Evolutionary conservation across 2,797 vertebrate genomes (phyloP), one percentile per base, ranked within the genome.

Genomic region (Pseudomugil gertrudae): DNA sequence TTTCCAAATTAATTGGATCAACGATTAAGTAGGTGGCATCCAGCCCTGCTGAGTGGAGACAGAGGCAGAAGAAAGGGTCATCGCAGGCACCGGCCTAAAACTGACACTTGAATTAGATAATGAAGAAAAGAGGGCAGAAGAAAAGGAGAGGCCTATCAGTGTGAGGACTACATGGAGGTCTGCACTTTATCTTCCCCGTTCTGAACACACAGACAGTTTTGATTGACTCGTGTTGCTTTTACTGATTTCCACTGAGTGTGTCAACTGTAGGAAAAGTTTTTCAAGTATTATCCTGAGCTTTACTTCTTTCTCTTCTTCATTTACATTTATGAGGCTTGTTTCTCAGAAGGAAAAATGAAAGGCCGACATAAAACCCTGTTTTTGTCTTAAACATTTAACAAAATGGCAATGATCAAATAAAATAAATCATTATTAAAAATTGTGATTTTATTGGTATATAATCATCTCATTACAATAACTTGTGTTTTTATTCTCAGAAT

Each of bases 1-100:
- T 83, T 69, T 74, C 77, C 76, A 92, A 93, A 93, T 93, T 93
- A 94, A 94, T 94, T 94, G 91, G 92, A 93, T 92, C 90, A 92
- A 87, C 90, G 90, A 92, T 93, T 93, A 92, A 93, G 87, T 88
- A 82, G 84, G 87, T 90, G 91, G 88, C 86, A 84, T 86, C 76
- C 78, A 73, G 48, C 88, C 92, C 91, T 66, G 59, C 82, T 53
- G 89, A 77, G 87, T 85, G 79, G 83, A 92, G 89, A 94, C 93
- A 94, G 92, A 70, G 55, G 65, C 27, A 27, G 72, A 74, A 87
- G 66, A 80, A 89, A 85, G 83, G 78, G 78, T 74, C 76, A 65
- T 66, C 81, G 24, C 75, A 72, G 84, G 80, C 82, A 78, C 79
- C 60, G 74, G 72, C 71, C 72, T 71, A 84, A 86, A 90, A 87